These are phyloP conservation scores for Neostethus bicornis DNA, from an alignment of 2,797 vertebrate species.

Conservation along the genomic window DNA sequence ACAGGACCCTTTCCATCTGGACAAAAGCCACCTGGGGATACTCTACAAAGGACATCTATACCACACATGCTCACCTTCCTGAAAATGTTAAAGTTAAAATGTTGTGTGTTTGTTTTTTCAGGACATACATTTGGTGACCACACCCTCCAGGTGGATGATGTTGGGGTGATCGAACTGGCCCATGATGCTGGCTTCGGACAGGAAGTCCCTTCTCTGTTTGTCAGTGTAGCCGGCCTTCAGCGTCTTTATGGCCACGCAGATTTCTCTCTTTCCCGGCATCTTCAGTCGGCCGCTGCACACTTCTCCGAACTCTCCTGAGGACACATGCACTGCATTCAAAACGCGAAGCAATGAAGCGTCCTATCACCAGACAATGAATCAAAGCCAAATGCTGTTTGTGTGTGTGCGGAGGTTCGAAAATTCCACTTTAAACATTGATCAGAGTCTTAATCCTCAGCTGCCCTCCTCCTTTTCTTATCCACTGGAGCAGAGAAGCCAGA, in stretches of 20 bases:
- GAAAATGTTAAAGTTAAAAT: constrained; percentile 50
- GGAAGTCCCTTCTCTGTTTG: constrained; percentile 95
- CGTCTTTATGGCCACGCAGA: constrained; percentile 97
- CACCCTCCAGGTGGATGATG: constrained; percentile 97
- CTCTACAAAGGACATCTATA: constrained; percentile 7
- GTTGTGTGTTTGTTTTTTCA: constrained; percentile 26
- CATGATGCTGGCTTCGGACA: constrained; percentile 98
- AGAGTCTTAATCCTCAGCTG: constrained; percentile 59
- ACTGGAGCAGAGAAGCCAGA: constrained; percentile 60
- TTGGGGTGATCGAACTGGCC: constrained; percentile 98
- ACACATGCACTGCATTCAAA: neutral
- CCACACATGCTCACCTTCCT: constrained; percentile 27
- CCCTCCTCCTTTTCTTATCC: constrained; percentile 42
- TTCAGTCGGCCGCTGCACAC: constrained; percentile 97
- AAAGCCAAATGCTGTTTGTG: constrained; percentile 28
- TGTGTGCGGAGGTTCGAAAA: constrained; percentile 40
- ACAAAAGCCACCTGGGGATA: constrained; percentile 67
- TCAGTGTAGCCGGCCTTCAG: constrained; percentile 97
- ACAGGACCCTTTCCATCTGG: constrained; percentile 73
- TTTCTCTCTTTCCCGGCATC: constrained; percentile 95
- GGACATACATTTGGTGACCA: constrained; percentile 96
- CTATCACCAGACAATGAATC: constrained; percentile 29
- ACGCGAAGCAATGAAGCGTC: constrained; percentile 13
- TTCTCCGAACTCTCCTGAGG: constrained; percentile 93
- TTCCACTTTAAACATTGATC: constrained; percentile 69